Evolutionary conservation across 2,888 invertebrate genomes (phyloP).

Genomic region (Monopis laevigella): DNA sequence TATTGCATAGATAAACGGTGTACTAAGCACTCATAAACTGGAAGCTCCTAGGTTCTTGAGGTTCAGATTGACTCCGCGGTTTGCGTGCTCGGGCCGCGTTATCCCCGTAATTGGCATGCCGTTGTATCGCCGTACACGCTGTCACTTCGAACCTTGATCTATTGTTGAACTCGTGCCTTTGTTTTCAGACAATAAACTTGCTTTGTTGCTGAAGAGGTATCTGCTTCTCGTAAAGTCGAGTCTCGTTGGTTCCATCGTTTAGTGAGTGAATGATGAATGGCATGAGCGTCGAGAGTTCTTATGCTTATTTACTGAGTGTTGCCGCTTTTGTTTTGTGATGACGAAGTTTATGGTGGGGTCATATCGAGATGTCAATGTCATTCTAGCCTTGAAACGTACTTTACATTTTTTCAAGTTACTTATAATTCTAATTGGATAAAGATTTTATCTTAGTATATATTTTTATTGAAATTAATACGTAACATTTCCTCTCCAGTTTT

Average conservation of each 20-base stretch:
- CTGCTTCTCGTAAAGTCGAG: slow-evolving; percentile 18
- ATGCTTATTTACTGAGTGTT: slow-evolving; percentile 29
- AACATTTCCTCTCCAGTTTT: too few relatives aligned
- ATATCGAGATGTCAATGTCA: neutral
- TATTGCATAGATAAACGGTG: slow-evolving; percentile 51
- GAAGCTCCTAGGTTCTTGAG: slow-evolving; percentile 27
- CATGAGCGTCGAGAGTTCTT: slow-evolving; percentile 36
- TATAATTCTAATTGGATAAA: too few relatives aligned
- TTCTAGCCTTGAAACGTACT: neutral
- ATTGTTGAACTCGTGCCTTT: slow-evolving; percentile 39
- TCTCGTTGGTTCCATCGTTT: slow-evolving; percentile 19
- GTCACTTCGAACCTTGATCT: slow-evolving; percentile 37
- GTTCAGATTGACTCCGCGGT: slow-evolving; percentile 38
- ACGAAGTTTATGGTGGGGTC: slow-evolving; percentile 31
- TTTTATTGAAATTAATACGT: too few relatives aligned
- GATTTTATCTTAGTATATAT: too few relatives aligned
- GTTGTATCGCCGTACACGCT: slow-evolving; percentile 31
- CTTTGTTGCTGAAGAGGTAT: slow-evolving; percentile 46
- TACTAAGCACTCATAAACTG: slow-evolving; percentile 39
- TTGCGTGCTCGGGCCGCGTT: slow-evolving; percentile 49
- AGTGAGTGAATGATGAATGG: slow-evolving; percentile 38
- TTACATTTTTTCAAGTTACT: too few relatives aligned
- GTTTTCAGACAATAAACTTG: slow-evolving; percentile 53
- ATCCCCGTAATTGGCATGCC: slow-evolving; percentile 53
- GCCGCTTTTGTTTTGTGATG: slow-evolving; percentile 30